Percentiles rank a stretch among this genome's conserved stretches.
Evolutionary conservation across 2,797 vertebrate genomes (phyloP).

Genomic region (Lepus oiostolus): DNA sequence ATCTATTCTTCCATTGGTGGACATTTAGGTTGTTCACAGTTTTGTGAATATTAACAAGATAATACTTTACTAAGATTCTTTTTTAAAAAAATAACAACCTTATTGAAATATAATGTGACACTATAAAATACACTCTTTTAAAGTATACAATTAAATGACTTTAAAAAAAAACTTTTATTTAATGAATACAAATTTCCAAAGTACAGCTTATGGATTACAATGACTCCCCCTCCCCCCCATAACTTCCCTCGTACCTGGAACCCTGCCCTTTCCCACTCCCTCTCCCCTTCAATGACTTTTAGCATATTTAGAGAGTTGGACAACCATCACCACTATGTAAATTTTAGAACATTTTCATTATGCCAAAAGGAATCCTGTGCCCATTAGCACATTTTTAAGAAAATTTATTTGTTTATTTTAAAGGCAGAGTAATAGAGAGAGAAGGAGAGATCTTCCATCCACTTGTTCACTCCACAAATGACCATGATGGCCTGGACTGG

Average conservation of each 20-base stretch:
- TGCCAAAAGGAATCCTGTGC: neutral
- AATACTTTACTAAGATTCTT: neutral
- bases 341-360: constrained; percentile 15
- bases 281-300: neutral
- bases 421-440: too few relatives aligned
- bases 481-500: too few relatives aligned
- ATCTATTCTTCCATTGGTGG: constrained; percentile 13
- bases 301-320: neutral
- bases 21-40: neutral
- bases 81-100: neutral
- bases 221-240: too few relatives aligned
- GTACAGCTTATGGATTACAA: too few relatives aligned
- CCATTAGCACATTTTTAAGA: neutral
- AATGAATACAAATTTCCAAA: too few relatives aligned
- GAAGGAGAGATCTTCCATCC: too few relatives aligned
- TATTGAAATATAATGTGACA: neutral
- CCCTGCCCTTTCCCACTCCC: too few relatives aligned
- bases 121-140: neutral
- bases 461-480: too few relatives aligned
- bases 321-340: neutral
- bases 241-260: too few relatives aligned
- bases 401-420: too few relatives aligned
- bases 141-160: neutral
- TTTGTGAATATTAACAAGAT: neutral
- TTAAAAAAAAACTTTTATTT: neutral